These are phyloP conservation scores for Selenia dentaria DNA, from an alignment of 2,888 invertebrate genomes.

Conservation along the genomic window DNA sequence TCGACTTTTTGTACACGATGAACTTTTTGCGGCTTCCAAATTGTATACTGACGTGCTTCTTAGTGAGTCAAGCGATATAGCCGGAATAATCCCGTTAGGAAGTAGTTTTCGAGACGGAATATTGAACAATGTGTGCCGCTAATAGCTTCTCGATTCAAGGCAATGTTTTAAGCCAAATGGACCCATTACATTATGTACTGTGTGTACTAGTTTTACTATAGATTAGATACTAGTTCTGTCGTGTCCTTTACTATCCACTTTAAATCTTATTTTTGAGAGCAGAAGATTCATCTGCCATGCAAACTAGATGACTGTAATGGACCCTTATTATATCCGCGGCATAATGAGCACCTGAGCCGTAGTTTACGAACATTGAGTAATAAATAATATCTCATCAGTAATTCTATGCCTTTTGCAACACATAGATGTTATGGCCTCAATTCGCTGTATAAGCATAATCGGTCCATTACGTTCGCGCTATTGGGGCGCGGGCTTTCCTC, in stretches of 20 bases:
- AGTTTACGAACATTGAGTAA: neutral
- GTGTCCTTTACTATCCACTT: neutral
- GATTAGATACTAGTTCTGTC: neutral
- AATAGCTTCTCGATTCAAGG: constrained; percentile 30
- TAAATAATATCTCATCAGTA: neutral
- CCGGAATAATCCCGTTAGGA: constrained; percentile 28
- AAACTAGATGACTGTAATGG: constrained; percentile 4
- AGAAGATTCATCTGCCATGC: constrained; percentile 16
- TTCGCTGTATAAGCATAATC: too few relatives aligned
- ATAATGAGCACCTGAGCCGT: constrained; percentile 9
- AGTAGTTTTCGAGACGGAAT: constrained; percentile 13
- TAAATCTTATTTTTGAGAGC: constrained; percentile 13
- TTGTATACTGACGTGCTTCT: constrained; percentile 15
- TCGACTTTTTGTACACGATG: constrained; percentile 18
- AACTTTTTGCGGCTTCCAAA: constrained; percentile 28
- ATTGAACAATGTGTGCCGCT: constrained; percentile 21
- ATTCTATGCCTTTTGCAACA: too few relatives aligned
- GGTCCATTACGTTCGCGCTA: too few relatives aligned
- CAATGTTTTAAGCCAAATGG: constrained; percentile 20
- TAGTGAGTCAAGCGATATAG: constrained; percentile 24
- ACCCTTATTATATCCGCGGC: constrained; percentile 12
- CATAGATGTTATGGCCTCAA: too few relatives aligned
- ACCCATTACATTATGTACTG: constrained; percentile 28
- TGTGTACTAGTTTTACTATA: constrained; percentile 1
- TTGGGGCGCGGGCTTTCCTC: too few relatives aligned